Evolutionary conservation across 2,797 vertebrate species (phyloP), one percentile per base, ranked within the genome.

Genomic region (Anguilla pacifica): DNA sequence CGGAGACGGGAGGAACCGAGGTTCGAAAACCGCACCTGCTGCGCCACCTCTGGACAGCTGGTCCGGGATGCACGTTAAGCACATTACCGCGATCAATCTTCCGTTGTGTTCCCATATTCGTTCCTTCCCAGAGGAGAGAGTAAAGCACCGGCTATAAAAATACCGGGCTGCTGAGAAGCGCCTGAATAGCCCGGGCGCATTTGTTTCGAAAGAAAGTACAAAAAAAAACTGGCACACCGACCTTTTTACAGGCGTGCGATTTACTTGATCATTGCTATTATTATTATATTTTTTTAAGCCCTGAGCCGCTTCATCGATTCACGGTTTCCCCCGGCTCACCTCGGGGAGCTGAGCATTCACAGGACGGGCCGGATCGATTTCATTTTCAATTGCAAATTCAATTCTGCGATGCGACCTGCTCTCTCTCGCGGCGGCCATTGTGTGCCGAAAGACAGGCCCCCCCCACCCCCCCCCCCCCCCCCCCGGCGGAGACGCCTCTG

Each of bases 381-480:
- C n/a, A 51, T 84, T 57, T 11, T 57, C 82, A 51, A 51, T 86
- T 55, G 84, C 35, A 31, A 84, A 85, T 61, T 59, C 83, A 72
- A 88, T 57, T 35, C 25, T 53, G 25, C n/a, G 1, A 19, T 51
- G 39, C 31, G 43, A 67, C 51, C 6, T 22, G 55, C 64, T 55
- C 51, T 31, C 83, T 39, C 39, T 88, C 43, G 77, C 35, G 9
- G 83, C 53, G 17, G 25, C 67, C 67, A 79, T 77, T 85, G 74
- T 55, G 59, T 55, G 61, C 49, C 25, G 31, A 64, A 28, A 67
- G 74, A 39, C 61, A n/a, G 28, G 72, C 22, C 11, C 39, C 49
- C 28, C 39, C 51, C 19, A 25, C n/a, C 11, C n/a, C 53, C 59
- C 35, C 35, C 1, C 39, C 39, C 1, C 39, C 2, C 39, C 39